A percentile compares a stretch with the other conserved stretches of the same genome.
Conservation (phyloP, 2,113 vertebrate genomes). For the Chrysochloris asiatica region DNA sequence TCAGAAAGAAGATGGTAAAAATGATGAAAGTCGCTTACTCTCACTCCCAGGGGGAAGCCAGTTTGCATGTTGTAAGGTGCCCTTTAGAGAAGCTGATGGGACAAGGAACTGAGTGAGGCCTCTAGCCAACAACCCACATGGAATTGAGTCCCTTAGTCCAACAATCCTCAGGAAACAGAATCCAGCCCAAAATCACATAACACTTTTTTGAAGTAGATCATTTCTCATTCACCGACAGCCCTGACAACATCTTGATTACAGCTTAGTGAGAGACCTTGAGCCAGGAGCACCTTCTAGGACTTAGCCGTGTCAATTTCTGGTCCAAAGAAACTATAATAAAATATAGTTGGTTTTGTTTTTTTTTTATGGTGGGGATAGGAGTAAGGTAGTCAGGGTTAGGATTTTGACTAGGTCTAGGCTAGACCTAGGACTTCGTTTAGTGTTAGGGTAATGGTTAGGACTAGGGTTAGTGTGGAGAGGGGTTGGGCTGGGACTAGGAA, state of each 20-base stretch:
- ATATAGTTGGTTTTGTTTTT: too few relatives aligned
- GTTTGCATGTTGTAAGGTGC: background rate
- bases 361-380: too few relatives aligned
- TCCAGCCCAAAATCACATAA: background rate
- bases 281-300: background rate
- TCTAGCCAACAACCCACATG: background rate
- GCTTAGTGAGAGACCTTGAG: background rate
- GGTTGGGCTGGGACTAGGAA: too few relatives aligned
- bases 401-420: too few relatives aligned
- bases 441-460: too few relatives aligned
- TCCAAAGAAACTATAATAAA: background rate
- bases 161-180: background rate
- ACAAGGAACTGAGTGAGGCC: background rate
- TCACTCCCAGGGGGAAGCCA: too few relatives aligned
- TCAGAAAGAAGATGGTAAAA: too few relatives aligned
- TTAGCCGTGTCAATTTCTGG: background rate
- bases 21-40: too few relatives aligned
- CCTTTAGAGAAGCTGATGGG: background rate
- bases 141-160: too few relatives aligned
- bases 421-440: too few relatives aligned
- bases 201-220: background rate
- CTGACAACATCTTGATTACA: background rate
- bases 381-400: too few relatives aligned
- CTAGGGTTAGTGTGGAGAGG: too few relatives aligned
- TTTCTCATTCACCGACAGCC: background rate